Percentiles rank a stretch among this genome's conserved stretches.
Conservation (phyloP, 2,113 vertebrate species). For the Anarhynchus alexandrinus region DNA sequence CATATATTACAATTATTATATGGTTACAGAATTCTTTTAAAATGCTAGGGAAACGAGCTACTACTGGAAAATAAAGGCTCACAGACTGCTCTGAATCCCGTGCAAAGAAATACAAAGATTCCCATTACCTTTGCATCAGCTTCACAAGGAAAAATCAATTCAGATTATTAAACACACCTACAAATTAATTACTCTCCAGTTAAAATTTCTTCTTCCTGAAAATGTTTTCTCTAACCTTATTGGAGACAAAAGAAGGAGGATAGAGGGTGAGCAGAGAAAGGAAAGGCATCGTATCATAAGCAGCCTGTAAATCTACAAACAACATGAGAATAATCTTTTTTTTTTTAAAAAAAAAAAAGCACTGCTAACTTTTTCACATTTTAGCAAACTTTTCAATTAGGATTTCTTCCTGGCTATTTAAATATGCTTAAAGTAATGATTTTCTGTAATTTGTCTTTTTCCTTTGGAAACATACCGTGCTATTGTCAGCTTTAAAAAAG, state of each 20-base stretch:
- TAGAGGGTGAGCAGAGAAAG: background rate
- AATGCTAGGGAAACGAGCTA: background rate
- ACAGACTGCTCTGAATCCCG: background rate
- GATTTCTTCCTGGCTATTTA: conserved; percentile 75
- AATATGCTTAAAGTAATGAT: conserved; percentile 81
- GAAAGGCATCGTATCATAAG: background rate
- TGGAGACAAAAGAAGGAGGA: background rate
- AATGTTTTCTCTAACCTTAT: background rate
- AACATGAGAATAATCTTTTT: conserved; percentile 13
- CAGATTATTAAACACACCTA: background rate
- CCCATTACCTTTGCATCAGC: background rate
- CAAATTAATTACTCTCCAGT: background rate
- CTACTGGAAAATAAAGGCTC: background rate
- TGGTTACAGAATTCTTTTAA: conserved; percentile 2
- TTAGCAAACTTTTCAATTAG: conserved; percentile 76
- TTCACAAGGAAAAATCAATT: background rate
- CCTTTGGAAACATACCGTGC: conserved; percentile 82
- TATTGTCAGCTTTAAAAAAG: conserved; percentile 86
- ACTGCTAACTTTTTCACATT: conserved; percentile 65
- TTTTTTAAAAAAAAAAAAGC: background rate
- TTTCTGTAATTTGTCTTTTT: conserved; percentile 81
- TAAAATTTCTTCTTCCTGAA: conserved; percentile 21
- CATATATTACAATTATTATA: background rate
- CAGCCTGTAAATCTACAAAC: background rate
- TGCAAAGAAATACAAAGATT: conserved; percentile 16